Evolutionary conservation across 2,113 vertebrate species (phyloP).

Genomic region (Macaca mulatta): DNA sequence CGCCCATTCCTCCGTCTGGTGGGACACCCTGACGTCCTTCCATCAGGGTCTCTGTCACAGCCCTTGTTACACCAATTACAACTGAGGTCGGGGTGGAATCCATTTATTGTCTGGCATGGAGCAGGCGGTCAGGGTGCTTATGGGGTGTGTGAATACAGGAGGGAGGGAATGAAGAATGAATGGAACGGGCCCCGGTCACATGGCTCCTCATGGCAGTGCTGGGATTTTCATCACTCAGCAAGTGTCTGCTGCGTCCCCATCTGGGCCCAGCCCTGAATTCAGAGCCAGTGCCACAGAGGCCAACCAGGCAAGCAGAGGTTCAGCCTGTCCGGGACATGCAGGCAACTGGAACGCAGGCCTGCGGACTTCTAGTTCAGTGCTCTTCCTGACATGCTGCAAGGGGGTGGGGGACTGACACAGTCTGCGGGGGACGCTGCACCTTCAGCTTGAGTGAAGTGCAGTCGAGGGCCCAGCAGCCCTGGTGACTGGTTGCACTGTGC

Average conservation of each 20-base stretch:
- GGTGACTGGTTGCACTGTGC: neutral
- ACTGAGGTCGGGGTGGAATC: rapidly evolving
- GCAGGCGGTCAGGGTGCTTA: neutral
- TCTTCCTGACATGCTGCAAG: neutral
- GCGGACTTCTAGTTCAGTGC: neutral
- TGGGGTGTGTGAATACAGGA: neutral
- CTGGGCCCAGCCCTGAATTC: neutral
- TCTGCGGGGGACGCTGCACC: neutral
- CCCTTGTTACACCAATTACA: rapidly evolving
- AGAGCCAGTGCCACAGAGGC: neutral
- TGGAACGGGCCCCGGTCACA: rapidly evolving
- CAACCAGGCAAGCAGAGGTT: neutral
- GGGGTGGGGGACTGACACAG: neutral
- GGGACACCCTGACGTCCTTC: rapidly evolving
- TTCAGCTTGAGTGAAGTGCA: neutral
- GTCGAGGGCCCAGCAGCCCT: neutral
- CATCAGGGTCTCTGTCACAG: neutral
- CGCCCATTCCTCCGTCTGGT: rapidly evolving
- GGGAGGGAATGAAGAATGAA: neutral
- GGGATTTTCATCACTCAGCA: neutral
- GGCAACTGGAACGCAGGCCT: neutral
- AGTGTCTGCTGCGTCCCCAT: neutral
- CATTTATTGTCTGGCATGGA: neutral
- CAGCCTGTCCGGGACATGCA: neutral
- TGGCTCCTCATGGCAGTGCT: neutral